phyloP scores from a whole-genome alignment of 1,140 invertebrate species.

The Parasteatoda tepidariorum region DNA sequence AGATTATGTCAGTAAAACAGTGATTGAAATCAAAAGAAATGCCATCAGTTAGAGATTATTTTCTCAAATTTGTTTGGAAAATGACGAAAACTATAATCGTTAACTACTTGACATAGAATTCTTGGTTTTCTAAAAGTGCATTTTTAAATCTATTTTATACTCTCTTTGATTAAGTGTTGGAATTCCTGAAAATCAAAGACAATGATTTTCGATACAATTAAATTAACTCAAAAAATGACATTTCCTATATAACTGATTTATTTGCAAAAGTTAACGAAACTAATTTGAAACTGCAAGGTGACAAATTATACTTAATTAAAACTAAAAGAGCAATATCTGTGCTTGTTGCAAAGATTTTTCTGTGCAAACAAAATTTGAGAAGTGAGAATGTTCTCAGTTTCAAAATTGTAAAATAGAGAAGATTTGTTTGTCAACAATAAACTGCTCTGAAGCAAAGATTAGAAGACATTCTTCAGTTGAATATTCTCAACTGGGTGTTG shows the following conservation, averaged over 20 bases:
- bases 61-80: too few relatives aligned
- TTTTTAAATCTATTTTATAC: background rate
- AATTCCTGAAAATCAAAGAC: constrained; percentile 7
- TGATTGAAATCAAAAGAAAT: constrained; percentile 10
- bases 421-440: constrained; percentile 13
- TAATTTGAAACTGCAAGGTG: too few relatives aligned
- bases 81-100: constrained; percentile 3
- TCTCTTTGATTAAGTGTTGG: constrained; percentile 2
- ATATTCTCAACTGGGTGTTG: constrained; percentile 50
- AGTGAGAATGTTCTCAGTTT: too few relatives aligned
- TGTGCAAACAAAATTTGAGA: too few relatives aligned
- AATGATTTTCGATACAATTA: background rate
- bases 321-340: too few relatives aligned
- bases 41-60: background rate
- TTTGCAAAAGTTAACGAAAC: background rate
- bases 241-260: background rate
- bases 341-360: too few relatives aligned
- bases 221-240: constrained; percentile 5
- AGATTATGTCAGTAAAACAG: constrained; percentile 4
- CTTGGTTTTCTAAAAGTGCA: background rate
- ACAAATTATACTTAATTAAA: too few relatives aligned
- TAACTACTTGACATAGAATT: constrained; percentile 14
- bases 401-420: too few relatives aligned
- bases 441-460: constrained; percentile 47
- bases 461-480: constrained; percentile 56